Conservation (phyloP, 2,797 vertebrate species). For the Rhinella marina region DNA sequence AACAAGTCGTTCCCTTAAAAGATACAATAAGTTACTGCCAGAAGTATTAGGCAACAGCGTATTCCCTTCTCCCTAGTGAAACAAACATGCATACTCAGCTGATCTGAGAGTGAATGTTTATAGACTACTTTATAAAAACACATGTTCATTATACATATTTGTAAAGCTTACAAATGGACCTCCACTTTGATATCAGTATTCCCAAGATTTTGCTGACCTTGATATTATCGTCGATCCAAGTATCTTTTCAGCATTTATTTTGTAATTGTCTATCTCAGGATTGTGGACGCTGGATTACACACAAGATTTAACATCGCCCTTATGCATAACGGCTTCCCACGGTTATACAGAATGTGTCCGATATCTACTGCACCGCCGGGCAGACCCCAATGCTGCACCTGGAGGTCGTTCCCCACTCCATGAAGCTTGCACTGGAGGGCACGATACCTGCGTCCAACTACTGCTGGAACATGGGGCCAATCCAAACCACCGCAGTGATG, state of each 20-base stretch:
- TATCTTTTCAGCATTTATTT: background rate
- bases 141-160: background rate
- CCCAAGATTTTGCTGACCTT: background rate
- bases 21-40: too few species aligned
- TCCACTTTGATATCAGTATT: background rate
- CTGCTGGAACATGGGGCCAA: slow-evolving; percentile 76
- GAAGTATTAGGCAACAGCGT: too few species aligned
- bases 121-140: background rate
- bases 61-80: too few species aligned
- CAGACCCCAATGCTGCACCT: slow-evolving; percentile 70
- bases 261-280: slow-evolving; percentile 66
- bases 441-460: slow-evolving; percentile 71
- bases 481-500: slow-evolving; percentile 69
- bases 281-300: slow-evolving; percentile 81
- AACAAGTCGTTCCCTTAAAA: too few species aligned
- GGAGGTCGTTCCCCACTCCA: slow-evolving; percentile 74
- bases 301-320: slow-evolving; percentile 74
- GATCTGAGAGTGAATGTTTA: too few species aligned
- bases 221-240: background rate
- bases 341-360: slow-evolving; percentile 72
- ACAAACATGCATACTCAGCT: too few species aligned
- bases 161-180: background rate
- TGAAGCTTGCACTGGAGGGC: slow-evolving; percentile 73
- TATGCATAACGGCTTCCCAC: slow-evolving; percentile 73
- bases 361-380: slow-evolving; percentile 71